These are phyloP conservation scores for Drosophila phalerata DNA, from an alignment of 2,888 invertebrate genomes.

Conservation along the genomic window DNA sequence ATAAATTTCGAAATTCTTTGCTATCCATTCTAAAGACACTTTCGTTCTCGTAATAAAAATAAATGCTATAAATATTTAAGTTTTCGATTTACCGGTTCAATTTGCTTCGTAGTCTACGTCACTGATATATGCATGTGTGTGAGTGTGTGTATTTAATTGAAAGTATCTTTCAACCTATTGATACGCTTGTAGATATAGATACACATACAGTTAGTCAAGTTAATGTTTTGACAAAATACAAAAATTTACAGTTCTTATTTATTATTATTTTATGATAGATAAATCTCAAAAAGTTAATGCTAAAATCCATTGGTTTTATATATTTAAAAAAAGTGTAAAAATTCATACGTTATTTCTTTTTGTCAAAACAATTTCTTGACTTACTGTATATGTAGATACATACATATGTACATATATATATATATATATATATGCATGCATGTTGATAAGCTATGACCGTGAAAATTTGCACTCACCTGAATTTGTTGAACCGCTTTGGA, in stretches of 20 bases:
- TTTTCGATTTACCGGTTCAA: slow-evolving; percentile 21
- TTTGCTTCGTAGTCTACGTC: slow-evolving; percentile 12
- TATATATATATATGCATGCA: background rate
- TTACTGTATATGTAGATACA: background rate
- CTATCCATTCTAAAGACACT: background rate
- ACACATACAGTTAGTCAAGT: background rate
- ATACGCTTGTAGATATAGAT: background rate
- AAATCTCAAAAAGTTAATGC: no score
- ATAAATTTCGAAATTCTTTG: slow-evolving; percentile 1
- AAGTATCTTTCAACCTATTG: slow-evolving; percentile 7
- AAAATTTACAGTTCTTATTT: no score
- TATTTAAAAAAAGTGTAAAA: no score
- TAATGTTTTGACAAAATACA: no score
- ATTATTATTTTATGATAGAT: no score
- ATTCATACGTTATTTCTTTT: no score
- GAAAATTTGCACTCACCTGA: slow-evolving; percentile 88
- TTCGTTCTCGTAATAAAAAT: background rate
- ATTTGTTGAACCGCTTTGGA: slow-evolving; percentile 93
- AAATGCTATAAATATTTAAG: slow-evolving; percentile 17
- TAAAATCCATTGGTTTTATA: no score
- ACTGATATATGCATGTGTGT: background rate
- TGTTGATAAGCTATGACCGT: slow-evolving; percentile 15
- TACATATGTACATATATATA: background rate
- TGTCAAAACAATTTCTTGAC: no score
- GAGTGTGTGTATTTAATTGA: background rate